Conservation (phyloP, 2,113 vertebrate species). For the Orycteropus afer region DNA sequence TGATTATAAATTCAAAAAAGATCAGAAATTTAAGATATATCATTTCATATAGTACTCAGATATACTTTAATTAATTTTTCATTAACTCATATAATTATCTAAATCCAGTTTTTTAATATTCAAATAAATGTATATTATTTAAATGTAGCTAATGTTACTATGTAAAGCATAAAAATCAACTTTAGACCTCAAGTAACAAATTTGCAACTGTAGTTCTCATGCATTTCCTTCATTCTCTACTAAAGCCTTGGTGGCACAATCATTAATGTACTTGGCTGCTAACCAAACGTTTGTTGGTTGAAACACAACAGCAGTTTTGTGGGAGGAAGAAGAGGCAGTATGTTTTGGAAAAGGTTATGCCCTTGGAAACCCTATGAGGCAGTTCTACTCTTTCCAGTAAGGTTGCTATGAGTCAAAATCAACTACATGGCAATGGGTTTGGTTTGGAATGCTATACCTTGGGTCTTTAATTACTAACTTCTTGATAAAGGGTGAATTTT, state of each 20-base stretch:
- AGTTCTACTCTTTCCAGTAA: no score
- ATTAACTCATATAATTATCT: not conserved
- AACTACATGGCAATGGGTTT: not conserved
- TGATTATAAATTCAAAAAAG: slow-evolving; percentile 1
- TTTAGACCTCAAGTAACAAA: not conserved
- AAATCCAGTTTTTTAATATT: not conserved
- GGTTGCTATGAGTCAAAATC: not conserved
- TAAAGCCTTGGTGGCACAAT: not conserved
- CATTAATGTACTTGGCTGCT: no score
- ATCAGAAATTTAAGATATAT: not conserved
- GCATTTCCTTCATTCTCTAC: not conserved
- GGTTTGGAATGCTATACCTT: not conserved
- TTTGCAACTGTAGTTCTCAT: not conserved
- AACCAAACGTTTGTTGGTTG: no score
- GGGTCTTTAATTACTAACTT: slow-evolving; percentile 20
- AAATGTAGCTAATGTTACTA: not conserved
- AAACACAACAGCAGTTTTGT: no score
- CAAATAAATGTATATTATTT: not conserved
- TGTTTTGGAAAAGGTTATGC: no score
- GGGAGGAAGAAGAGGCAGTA: no score
- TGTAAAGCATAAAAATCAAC: not conserved
- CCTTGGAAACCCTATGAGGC: no score
- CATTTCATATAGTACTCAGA: not conserved
- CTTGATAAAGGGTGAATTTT: slow-evolving; percentile 23
- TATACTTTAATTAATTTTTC: not conserved